These are phyloP conservation scores for Ridgeia piscesae DNA, from an alignment of 1,140 invertebrate genomes.

Conservation along the genomic window DNA sequence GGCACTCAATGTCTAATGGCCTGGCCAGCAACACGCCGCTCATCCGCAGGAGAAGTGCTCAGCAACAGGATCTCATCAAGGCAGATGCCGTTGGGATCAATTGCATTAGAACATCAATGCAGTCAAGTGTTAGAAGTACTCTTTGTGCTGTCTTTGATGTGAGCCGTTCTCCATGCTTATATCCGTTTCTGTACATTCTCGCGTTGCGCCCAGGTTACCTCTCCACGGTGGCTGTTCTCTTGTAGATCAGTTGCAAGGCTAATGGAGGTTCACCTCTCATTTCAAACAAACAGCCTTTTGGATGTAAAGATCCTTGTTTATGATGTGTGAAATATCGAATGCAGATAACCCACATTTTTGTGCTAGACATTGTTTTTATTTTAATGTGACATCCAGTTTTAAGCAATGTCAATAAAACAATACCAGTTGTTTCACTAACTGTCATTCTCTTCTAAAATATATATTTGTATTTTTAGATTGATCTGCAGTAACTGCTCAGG, in stretches of 20 bases:
- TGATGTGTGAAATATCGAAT: no score
- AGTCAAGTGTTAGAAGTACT: conserved; percentile 5
- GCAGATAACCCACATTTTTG: no score
- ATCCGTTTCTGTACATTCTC: neutral
- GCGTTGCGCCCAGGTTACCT: neutral
- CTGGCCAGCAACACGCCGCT: neutral
- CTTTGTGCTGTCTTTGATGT: conserved; percentile 9
- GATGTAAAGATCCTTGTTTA: neutral
- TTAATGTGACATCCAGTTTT: no score
- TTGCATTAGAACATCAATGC: neutral
- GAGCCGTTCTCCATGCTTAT: neutral
- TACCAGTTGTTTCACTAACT: no score
- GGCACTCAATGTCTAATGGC: neutral
- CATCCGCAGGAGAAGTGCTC: neutral
- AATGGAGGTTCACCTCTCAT: neutral
- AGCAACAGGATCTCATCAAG: neutral
- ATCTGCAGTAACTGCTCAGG: neutral
- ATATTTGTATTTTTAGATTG: neutral
- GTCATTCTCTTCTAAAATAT: no score
- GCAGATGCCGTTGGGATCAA: neutral
- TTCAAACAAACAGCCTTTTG: neutral
- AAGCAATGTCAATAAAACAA: no score
- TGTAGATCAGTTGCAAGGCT: neutral
- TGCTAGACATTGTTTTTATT: no score
- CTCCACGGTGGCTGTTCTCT: neutral